phyloP scores from a whole-genome alignment of 2,888 invertebrate species.

The Teinopalpus imperialis region DNA sequence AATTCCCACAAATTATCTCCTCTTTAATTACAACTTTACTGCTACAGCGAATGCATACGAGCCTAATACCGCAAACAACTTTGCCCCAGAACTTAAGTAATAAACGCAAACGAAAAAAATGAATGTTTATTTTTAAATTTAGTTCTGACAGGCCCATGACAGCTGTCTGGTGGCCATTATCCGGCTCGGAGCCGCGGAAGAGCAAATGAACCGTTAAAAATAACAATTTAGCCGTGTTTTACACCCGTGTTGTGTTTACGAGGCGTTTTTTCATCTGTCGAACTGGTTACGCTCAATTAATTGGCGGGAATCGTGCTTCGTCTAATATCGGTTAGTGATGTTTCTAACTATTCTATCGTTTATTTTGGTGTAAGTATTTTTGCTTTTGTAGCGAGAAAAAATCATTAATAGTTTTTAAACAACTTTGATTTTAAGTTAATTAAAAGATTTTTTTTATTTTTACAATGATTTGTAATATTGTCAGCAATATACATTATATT shows the following conservation, averaged over 20 bases:
- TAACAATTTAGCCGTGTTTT: conserved; percentile 64
- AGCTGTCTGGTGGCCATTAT: conserved; percentile 71
- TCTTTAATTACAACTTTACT: too few species aligned
- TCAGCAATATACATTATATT: too few species aligned
- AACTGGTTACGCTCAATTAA: conserved; percentile 66
- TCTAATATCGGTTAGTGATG: background rate
- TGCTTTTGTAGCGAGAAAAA: too few species aligned
- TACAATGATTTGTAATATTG: too few species aligned
- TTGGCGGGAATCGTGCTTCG: conserved; percentile 17
- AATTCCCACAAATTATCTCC: too few species aligned
- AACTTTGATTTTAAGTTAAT: too few species aligned
- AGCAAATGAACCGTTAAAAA: conserved; percentile 72
- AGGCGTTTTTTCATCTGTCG: conserved; percentile 52
- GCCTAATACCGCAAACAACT: conserved; percentile 2
- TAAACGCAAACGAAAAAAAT: conserved; percentile 56
- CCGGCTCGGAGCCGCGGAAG: conserved; percentile 52
- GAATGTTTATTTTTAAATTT: conserved; percentile 74
- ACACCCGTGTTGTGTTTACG: conserved; percentile 47
- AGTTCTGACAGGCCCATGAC: conserved; percentile 67
- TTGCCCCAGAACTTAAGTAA: conserved; percentile 36
- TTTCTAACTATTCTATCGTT: too few species aligned
- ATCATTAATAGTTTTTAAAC: too few species aligned
- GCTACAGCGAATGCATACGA: too few species aligned
- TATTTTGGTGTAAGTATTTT: too few species aligned
- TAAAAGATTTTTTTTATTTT: too few species aligned